These are phyloP conservation scores for Mastacembelus armatus DNA, from an alignment of 2,797 vertebrate genomes.

Conservation along the genomic window DNA sequence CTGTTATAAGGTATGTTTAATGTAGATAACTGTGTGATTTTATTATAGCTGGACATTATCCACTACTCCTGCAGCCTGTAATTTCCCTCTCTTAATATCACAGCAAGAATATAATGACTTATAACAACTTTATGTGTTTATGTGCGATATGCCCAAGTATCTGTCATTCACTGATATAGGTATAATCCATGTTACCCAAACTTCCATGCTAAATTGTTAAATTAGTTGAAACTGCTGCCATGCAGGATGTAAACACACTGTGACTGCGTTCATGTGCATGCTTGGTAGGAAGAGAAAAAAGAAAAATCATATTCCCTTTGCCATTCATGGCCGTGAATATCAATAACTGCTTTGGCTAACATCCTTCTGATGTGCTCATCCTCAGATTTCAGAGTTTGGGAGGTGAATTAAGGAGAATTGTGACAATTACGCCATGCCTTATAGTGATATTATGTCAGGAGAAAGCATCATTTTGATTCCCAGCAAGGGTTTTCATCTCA, in stretches of 20 bases:
- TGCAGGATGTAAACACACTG: slow-evolving; percentile 54
- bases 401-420: slow-evolving; percentile 53
- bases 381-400: slow-evolving; percentile 31
- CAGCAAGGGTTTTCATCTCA: slow-evolving; percentile 1
- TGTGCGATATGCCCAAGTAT: too few species aligned
- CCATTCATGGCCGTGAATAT: slow-evolving; percentile 60
- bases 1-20: too few species aligned
- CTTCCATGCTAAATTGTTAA: slow-evolving; percentile 9
- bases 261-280: slow-evolving; percentile 36
- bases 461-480: slow-evolving; percentile 17
- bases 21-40: too few species aligned
- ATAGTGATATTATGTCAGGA: neutral
- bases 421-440: neutral
- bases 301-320: slow-evolving; percentile 46
- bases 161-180: too few species aligned
- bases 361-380: slow-evolving; percentile 9
- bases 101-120: too few species aligned
- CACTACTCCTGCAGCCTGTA: too few species aligned
- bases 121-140: too few species aligned
- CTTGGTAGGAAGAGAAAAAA: slow-evolving; percentile 21
- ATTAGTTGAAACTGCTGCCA: slow-evolving; percentile 13
- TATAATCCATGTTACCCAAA: slow-evolving; percentile 6
- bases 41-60: too few species aligned
- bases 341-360: slow-evolving; percentile 35
- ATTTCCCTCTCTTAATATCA: too few species aligned